These are phyloP conservation scores for Trichogramma pretiosum DNA, from an alignment of 1,140 invertebrate species.

Conservation along the genomic window DNA sequence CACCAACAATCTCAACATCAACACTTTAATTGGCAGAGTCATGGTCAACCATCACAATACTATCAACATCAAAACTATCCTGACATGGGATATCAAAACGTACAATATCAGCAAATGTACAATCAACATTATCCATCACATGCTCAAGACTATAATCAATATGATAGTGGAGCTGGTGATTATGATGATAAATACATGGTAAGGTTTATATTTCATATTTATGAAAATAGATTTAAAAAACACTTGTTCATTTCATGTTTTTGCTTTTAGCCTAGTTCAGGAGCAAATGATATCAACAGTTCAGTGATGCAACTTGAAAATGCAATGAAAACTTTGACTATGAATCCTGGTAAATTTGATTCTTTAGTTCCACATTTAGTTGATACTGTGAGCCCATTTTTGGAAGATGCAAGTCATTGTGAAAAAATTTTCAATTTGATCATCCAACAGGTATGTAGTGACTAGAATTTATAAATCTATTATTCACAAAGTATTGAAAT, in stretches of 20 bases:
- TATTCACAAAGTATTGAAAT: no score
- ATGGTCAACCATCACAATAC: constrained; percentile 8
- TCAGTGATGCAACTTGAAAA: constrained; percentile 45
- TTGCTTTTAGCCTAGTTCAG: no score
- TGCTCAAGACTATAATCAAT: constrained; percentile 22
- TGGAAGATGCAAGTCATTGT: constrained; percentile 45
- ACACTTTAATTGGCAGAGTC: constrained; percentile 14
- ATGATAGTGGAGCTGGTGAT: constrained; percentile 24
- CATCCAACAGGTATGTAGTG: constrained; percentile 52
- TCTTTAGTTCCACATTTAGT: constrained; percentile 48
- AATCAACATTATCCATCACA: constrained; percentile 19
- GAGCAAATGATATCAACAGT: constrained; percentile 16
- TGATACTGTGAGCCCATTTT: constrained; percentile 46
- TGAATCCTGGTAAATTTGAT: constrained; percentile 53
- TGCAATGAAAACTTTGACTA: constrained; percentile 52
- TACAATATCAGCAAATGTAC: constrained; percentile 24
- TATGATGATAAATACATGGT: constrained; percentile 24
- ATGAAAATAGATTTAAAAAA: neutral
- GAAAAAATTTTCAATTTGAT: constrained; percentile 49
- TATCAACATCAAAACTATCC: constrained; percentile 18
- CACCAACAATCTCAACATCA: constrained; percentile 3
- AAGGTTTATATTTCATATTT: neutral
- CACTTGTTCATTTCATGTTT: no score
- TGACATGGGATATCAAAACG: constrained; percentile 13
- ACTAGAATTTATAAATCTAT: no score